Percentiles rank a stretch among this genome's conserved stretches.
Conservation (phyloP, 2,888 invertebrate genomes). For the Bimastos eiseni region DNA sequence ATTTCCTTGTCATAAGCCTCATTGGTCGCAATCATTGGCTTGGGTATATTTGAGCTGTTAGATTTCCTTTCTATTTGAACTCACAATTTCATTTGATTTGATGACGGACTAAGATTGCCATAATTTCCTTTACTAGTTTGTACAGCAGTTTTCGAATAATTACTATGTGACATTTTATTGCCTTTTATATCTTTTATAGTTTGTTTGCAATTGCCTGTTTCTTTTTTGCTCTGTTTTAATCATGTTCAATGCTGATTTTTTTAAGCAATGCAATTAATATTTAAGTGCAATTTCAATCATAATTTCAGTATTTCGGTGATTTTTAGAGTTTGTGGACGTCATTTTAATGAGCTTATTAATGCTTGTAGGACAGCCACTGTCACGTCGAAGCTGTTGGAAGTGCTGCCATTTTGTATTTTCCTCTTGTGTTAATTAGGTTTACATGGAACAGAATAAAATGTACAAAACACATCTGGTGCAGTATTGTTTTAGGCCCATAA, state of each 20-base stretch:
- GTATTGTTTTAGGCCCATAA: background rate
- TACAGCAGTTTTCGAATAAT: too few relatives aligned
- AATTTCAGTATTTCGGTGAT: background rate
- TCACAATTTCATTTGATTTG: background rate
- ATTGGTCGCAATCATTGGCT: too few relatives aligned
- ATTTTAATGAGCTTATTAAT: background rate
- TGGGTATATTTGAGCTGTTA: background rate
- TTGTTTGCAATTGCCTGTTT: background rate
- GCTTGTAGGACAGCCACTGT: background rate
- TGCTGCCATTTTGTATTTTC: background rate
- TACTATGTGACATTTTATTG: background rate
- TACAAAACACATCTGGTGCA: background rate
- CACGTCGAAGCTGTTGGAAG: background rate
- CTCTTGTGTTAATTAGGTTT: background rate
- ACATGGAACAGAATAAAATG: background rate
- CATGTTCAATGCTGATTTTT: slow-evolving; percentile 1
- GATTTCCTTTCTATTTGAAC: background rate
- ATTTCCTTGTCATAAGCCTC: background rate
- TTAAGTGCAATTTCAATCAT: slow-evolving; percentile 13
- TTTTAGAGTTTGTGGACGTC: background rate
- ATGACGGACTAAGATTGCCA: background rate
- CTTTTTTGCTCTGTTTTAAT: background rate
- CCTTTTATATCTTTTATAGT: background rate
- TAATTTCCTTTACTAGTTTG: too few relatives aligned
- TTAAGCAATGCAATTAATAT: background rate